phyloP scores from a whole-genome alignment of 2,888 invertebrate genomes.

The Prosapia bicincta region DNA sequence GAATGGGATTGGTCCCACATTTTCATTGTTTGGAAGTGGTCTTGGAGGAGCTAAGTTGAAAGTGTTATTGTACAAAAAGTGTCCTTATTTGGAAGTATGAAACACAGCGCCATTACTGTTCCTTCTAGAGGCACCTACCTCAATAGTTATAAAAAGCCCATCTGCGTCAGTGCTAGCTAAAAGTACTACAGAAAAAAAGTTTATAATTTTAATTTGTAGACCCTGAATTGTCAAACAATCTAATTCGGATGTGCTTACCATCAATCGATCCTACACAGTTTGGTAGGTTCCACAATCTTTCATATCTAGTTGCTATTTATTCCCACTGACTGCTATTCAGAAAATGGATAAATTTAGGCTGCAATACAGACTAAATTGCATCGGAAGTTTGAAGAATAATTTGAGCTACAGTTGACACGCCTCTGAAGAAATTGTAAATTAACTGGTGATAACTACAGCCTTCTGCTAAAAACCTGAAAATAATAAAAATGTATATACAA shows the following conservation, averaged over 20 bases:
- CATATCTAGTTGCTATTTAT: background rate
- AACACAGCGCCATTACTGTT: conserved; percentile 43
- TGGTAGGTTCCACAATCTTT: background rate
- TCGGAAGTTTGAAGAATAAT: background rate
- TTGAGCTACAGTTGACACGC: background rate
- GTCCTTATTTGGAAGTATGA: background rate
- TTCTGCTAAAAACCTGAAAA: conserved; percentile 1
- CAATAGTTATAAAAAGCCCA: conserved; percentile 40
- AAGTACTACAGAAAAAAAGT: conserved; percentile 41
- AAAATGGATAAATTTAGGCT: background rate
- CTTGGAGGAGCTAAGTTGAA: background rate
- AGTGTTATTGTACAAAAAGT: background rate
- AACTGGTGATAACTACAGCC: no score
- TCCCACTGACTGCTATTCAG: background rate
- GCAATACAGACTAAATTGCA: conserved; percentile 1
- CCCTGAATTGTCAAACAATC: background rate
- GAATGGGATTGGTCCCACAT: background rate
- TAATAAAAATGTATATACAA: background rate
- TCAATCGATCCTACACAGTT: background rate
- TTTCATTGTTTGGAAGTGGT: background rate
- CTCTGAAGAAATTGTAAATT: background rate
- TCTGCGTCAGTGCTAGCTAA: conserved; percentile 41
- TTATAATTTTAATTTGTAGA: conserved; percentile 41
- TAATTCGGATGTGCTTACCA: no score
- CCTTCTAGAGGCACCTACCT: conserved; percentile 40